Conservation (phyloP, 2,888 invertebrate species). For the Pyralis farinalis region DNA sequence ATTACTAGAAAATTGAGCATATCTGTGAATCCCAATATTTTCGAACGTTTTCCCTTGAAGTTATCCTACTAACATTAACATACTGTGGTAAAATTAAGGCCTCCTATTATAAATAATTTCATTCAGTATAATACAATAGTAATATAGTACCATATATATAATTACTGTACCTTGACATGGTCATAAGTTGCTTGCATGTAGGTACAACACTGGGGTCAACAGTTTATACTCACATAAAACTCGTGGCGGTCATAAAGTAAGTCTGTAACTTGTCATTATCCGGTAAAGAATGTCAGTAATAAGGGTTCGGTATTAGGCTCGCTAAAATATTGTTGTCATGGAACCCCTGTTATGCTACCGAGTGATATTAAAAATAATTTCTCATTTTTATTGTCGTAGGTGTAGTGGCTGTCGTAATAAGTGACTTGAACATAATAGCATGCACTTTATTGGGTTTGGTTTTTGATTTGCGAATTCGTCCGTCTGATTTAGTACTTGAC, state of each 20-base stretch:
- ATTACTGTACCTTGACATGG: neutral
- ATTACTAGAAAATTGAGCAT: too few relatives aligned
- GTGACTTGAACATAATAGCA: slow-evolving; percentile 29
- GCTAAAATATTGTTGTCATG: slow-evolving; percentile 65
- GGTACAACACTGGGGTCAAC: slow-evolving; percentile 1
- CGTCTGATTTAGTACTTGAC: too few relatives aligned
- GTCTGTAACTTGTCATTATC: slow-evolving; percentile 60
- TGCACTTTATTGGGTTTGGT: too few relatives aligned
- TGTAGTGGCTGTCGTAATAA: slow-evolving; percentile 51
- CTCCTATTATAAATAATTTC: too few relatives aligned
- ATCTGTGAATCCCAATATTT: too few relatives aligned
- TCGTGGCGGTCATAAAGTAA: slow-evolving; percentile 60
- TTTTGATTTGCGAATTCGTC: too few relatives aligned
- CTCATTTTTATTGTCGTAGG: slow-evolving; percentile 75
- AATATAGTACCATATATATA: too few relatives aligned
- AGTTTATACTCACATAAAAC: slow-evolving; percentile 54
- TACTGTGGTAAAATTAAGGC: too few relatives aligned
- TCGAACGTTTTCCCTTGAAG: too few relatives aligned
- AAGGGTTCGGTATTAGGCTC: slow-evolving; percentile 58
- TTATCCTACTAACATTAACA: too few relatives aligned
- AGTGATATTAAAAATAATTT: slow-evolving; percentile 80
- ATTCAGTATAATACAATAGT: too few relatives aligned
- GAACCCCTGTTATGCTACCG: slow-evolving; percentile 28
- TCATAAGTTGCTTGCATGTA: neutral
- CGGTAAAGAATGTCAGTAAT: slow-evolving; percentile 65